Evolutionary conservation across 2,888 invertebrate genomes (phyloP).

Genomic region (Tortricodes alternella): DNA sequence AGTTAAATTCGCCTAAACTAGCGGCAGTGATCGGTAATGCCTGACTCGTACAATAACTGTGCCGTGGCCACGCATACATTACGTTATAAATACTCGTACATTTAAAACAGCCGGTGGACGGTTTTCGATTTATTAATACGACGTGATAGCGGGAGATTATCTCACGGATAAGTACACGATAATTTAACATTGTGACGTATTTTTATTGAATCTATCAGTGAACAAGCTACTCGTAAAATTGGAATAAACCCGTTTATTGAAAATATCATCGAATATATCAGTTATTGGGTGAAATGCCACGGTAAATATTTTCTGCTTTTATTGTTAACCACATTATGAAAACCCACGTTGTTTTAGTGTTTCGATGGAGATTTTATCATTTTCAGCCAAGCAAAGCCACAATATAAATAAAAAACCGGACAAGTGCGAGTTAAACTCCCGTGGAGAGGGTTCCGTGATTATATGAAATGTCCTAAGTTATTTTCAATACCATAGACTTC

Average conservation of each 20-base stretch:
- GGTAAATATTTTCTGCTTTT: no score
- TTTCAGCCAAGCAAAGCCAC: no score
- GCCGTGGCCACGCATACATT: constrained; percentile 25
- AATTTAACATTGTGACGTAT: not conserved
- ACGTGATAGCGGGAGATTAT: constrained; percentile 17
- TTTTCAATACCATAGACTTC: no score
- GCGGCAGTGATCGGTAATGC: not conserved
- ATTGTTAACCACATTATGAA: no score
- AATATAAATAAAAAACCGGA: no score
- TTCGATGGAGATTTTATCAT: no score
- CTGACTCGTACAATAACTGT: constrained; percentile 6
- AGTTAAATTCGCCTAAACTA: not conserved
- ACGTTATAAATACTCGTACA: constrained; percentile 16
- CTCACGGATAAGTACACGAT: constrained; percentile 5
- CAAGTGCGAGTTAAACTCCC: no score
- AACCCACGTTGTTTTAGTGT: no score
- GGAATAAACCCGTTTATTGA: not conserved
- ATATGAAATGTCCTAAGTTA: no score
- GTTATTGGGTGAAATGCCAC: no score
- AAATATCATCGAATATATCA: not conserved
- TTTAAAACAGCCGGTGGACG: constrained; percentile 23
- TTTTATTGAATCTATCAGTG: not conserved
- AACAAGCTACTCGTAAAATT: not conserved
- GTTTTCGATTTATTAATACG: constrained; percentile 16
- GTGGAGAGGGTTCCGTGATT: no score